Evolutionary conservation across 2,888 invertebrate genomes (phyloP).

Genomic region (Himalopsyche japonica): DNA sequence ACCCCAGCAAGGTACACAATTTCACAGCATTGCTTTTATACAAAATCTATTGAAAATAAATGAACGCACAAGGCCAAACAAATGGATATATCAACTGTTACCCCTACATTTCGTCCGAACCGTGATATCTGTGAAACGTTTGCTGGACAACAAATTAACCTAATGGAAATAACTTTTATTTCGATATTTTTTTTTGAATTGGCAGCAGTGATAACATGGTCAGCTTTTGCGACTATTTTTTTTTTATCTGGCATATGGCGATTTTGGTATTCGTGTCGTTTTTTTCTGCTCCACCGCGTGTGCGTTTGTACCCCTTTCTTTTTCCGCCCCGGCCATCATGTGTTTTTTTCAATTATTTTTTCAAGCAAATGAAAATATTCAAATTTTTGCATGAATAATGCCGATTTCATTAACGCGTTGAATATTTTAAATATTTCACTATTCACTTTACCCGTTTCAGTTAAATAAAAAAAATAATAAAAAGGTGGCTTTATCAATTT

Average conservation of each 20-base stretch:
- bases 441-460: no score
- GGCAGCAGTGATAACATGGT: not conserved
- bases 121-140: not conserved
- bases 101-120: not conserved
- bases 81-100: not conserved
- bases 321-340: no score
- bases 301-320: not conserved
- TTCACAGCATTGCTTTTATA: slow-evolving; percentile 27
- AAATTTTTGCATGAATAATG: no score
- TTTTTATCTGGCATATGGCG: not conserved
- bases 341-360: no score
- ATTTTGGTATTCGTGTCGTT: not conserved
- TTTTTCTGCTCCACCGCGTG: not conserved
- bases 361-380: no score
- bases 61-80: not conserved
- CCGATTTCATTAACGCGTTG: no score
- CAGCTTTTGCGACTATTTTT: not conserved
- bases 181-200: slow-evolving; percentile 1
- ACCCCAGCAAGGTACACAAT: slow-evolving; percentile 3
- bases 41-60: slow-evolving; percentile 27
- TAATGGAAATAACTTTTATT: slow-evolving; percentile 13
- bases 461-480: no score
- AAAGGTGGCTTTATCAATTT: no score
- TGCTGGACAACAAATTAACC: slow-evolving; percentile 8
- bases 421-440: no score